Evolutionary conservation across 1,140 invertebrate genomes (phyloP), one percentile per base, ranked within the genome.

Genomic region (Zaprionus ornatus): DNA sequence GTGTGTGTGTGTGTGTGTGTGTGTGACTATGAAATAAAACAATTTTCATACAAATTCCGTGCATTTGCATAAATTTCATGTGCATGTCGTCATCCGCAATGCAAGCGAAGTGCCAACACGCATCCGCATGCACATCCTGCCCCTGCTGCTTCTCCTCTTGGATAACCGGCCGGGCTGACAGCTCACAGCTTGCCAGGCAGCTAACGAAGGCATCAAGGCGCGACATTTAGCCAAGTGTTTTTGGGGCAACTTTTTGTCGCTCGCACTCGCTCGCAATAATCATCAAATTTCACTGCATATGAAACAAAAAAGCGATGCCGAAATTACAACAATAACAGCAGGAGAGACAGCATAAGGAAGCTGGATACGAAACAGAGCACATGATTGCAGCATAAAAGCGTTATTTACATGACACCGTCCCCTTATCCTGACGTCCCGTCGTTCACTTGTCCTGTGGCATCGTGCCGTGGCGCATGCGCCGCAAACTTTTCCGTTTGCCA

Each of bases 21-120:
- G 76, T 59, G 70, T 63, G 45, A 67, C 54, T 73, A 61, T 78
- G 68, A 77, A 90, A 90, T 90, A 90, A 85, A 90, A 90, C 85
- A 90, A 90, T 90, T 90, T 90, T 90, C 85, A 90, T 90, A 90
- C 81, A 90, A 90, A 87, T 90, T 90, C 85, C 85, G 85, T 90
- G 85, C 81, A 90, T 90, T 90, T 90, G 85, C 85, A 90, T 90
- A 90, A 90, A 90, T 90, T 90, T 82, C 69, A 77, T 66, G 73
- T 67, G 71, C 65, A 88, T 84, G 84, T 77, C 84, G 80, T 87
- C 84, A 83, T 82, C 55, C 7, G 0, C 19, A 55, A 40, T 70
- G 81, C 78, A 66, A 60, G 61, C 27, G 27, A 54, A 29, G 35
- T 50, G 45, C 60, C 25, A 62, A 57, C 54, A 67, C 63, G 50